phyloP scores from a whole-genome alignment of 1,140 invertebrate species.

The Colletes latitarsis region DNA sequence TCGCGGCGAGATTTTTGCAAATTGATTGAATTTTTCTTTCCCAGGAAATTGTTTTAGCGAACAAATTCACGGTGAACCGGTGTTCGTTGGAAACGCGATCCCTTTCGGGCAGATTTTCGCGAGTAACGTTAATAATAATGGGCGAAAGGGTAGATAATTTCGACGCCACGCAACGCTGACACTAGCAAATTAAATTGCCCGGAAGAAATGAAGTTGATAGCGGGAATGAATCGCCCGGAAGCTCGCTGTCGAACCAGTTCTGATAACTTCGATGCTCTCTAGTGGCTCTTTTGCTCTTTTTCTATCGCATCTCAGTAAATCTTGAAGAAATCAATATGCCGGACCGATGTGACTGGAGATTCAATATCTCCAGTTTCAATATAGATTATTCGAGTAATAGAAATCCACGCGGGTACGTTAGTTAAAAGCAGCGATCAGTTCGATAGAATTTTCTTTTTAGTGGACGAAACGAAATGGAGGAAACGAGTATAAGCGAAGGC shows the following conservation, averaged over 20 bases:
- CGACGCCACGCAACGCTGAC: conserved; percentile 17
- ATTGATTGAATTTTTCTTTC: not conserved
- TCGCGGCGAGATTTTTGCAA: not conserved
- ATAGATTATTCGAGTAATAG: too few species aligned
- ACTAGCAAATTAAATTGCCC: conserved; percentile 41
- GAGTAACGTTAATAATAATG: conserved; percentile 40
- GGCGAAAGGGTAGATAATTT: conserved; percentile 36
- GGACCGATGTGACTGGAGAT: not conserved
- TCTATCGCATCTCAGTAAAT: not conserved
- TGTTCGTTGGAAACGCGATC: not conserved
- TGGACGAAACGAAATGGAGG: too few species aligned
- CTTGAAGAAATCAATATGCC: not conserved
- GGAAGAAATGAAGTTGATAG: conserved; percentile 38
- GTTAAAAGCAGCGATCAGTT: too few species aligned
- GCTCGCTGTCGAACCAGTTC: conserved; percentile 35
- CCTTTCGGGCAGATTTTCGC: not conserved
- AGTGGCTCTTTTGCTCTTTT: not conserved
- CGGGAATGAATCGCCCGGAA: conserved; percentile 30
- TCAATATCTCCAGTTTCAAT: too few species aligned
- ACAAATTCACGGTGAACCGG: not conserved
- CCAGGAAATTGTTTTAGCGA: too few species aligned
- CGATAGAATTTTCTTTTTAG: too few species aligned
- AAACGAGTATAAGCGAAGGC: too few species aligned
- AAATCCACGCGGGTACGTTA: too few species aligned
- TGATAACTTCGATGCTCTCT: conserved; percentile 27